Percentiles rank a stretch among this genome's conserved stretches.
phyloP scores from a whole-genome alignment of 2,797 vertebrate species.

The Poecilia wingei region DNA sequence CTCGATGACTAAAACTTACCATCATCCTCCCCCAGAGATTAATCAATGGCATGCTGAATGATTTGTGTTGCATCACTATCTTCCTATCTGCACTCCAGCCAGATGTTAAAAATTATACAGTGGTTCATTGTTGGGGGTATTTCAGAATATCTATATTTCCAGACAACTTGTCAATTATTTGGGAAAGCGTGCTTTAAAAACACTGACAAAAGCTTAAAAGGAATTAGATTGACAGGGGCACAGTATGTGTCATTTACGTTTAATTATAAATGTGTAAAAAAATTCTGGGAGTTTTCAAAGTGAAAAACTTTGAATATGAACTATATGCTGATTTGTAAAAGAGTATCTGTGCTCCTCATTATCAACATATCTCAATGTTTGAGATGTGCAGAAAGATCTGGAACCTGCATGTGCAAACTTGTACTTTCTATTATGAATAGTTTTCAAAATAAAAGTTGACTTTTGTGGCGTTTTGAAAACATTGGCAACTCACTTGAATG shows the following conservation, averaged over 20 bases:
- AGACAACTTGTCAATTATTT: conserved; percentile 19
- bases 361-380: conserved; percentile 3
- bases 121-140: conserved; percentile 2
- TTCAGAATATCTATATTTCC: neutral
- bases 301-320: conserved; percentile 15
- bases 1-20: neutral
- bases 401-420: neutral
- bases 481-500: neutral
- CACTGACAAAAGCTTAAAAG: neutral
- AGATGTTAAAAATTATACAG: neutral
- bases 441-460: conserved; percentile 44
- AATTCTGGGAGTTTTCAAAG: neutral
- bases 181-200: neutral
- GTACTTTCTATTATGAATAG: neutral
- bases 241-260: conserved; percentile 11
- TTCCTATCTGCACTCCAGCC: conserved; percentile 12
- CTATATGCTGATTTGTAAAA: conserved; percentile 5
- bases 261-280: neutral
- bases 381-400: neutral
- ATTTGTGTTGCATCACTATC: conserved; percentile 21
- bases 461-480: neutral
- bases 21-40: neutral
- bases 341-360: conserved; percentile 7
- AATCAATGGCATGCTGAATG: conserved; percentile 1
- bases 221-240: neutral